Evolutionary conservation across 2,888 invertebrate species (phyloP).

Genomic region (Lasioglossum calceatum): DNA sequence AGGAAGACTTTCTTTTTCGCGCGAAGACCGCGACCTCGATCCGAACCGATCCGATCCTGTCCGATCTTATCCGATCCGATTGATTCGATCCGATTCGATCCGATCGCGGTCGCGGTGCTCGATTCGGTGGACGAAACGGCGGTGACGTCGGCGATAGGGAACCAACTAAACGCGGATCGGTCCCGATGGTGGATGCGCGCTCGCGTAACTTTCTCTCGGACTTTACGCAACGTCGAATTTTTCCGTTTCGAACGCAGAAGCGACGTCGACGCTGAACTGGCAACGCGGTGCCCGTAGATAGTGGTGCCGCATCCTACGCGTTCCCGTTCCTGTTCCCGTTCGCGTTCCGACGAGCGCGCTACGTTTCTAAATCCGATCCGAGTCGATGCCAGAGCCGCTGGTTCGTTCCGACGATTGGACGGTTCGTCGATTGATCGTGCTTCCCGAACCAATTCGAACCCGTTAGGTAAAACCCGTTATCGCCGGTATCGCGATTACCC

Average conservation of each 20-base stretch:
- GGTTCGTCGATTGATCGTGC: constrained; percentile 30
- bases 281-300: background rate
- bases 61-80: constrained; percentile 39
- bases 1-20: constrained; percentile 77
- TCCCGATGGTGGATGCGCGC: constrained; percentile 18
- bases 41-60: constrained; percentile 31
- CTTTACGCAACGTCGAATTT: constrained; percentile 49
- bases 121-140: background rate
- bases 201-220: constrained; percentile 48
- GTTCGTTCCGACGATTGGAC: background rate
- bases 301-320: background rate
- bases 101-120: background rate
- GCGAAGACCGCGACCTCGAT: constrained; percentile 73
- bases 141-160: background rate
- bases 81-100: constrained; percentile 54
- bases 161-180: background rate
- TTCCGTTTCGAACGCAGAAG: constrained; percentile 9
- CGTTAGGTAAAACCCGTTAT: constrained; percentile 53
- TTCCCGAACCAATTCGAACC: constrained; percentile 46
- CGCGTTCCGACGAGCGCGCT: background rate
- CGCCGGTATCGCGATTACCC: constrained; percentile 36
- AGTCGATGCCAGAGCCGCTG: background rate
- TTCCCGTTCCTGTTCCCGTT: background rate
- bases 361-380: background rate
- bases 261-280: background rate